A percentile compares a stretch with the other conserved stretches of the same genome.
Evolutionary conservation across 2,797 vertebrate species (phyloP).

Genomic region (Discoglossus pictus): DNA sequence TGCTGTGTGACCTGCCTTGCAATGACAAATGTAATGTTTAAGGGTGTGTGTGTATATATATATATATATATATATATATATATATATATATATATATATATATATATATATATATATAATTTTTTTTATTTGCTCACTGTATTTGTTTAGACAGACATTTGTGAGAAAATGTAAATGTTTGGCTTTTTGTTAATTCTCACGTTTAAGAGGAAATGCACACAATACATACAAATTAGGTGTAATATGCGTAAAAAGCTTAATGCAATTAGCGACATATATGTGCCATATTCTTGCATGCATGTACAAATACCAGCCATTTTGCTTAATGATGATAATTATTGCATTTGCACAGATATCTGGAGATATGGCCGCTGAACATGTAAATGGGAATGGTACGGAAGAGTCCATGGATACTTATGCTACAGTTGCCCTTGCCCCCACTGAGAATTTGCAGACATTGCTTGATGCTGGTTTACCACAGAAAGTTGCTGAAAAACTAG

Average conservation of each 20-base stretch:
- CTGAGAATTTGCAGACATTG: conserved; percentile 91
- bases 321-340: conserved; percentile 79
- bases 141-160: no score
- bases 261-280: conserved; percentile 8
- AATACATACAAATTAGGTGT: background rate
- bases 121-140: no score
- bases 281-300: conserved; percentile 30
- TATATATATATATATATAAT: no score
- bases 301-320: conserved; percentile 42
- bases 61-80: no score
- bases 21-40: no score
- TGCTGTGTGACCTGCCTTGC: no score
- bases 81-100: no score
- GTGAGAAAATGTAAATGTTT: no score
- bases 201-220: no score
- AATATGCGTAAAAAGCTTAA: conserved; percentile 31
- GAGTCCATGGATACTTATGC: conserved; percentile 95
- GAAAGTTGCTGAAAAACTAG: conserved; percentile 96
- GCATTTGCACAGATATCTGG: conserved; percentile 92
- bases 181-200: no score
- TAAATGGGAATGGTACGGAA: conserved; percentile 96
- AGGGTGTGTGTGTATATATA: no score
- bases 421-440: conserved; percentile 86
- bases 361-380: conserved; percentile 96
- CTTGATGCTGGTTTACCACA: conserved; percentile 94